Evolutionary conservation across 2,888 invertebrate species (phyloP), one percentile per base, ranked within the genome.

Genomic region (Prenolepis imparis): DNA sequence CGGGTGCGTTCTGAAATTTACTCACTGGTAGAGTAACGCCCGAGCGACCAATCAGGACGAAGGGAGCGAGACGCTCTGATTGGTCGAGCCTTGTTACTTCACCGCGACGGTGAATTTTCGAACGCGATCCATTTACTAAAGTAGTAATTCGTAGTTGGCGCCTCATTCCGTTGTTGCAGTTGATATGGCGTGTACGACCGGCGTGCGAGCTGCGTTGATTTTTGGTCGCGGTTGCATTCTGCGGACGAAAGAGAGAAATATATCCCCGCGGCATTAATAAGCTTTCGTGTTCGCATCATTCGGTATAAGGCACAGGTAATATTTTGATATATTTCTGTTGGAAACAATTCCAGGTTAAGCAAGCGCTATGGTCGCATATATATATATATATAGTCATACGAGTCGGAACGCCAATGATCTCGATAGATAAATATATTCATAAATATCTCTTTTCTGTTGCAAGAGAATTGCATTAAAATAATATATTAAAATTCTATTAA

Each of bases 1-100:
- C n/a, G 39, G 36, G 12, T 28, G 87, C 78, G 82, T 84, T 28
- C 39, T 77, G 8, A n/a, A 52, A 52, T 8, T 52, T 8, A 52
- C n/a, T 52, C 18, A 8, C 0, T 6, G 48, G 8, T n/a, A n/a
- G 8, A 52, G n/a, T 3, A 52, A 8, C n/a, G n/a, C 8, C 8
- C 6, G 52, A 52, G n/a, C 0, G 52, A 52, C 52, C 52, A 52
- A 52, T 52, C 52, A n/a, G 52, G 52, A 52, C 2, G 8, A 8
- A 9, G n/a, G 8, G 8, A n/a, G 8, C 1, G 1, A 8, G n/a
- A n/a, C 1, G 52, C 8, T 52, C 52, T 8, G 52, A 52, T 52
- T 52, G 52, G 52, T 5, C n/a, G n/a, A 52, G 6, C 52, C n/a
- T n/a, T n/a, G 48, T 48, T 48, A 48, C 8, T 52, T n/a, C n/a